Percentiles rank a stretch among this genome's conserved stretches.
Conservation (phyloP, 2,113 vertebrate species). For the Gambusia affinis region DNA sequence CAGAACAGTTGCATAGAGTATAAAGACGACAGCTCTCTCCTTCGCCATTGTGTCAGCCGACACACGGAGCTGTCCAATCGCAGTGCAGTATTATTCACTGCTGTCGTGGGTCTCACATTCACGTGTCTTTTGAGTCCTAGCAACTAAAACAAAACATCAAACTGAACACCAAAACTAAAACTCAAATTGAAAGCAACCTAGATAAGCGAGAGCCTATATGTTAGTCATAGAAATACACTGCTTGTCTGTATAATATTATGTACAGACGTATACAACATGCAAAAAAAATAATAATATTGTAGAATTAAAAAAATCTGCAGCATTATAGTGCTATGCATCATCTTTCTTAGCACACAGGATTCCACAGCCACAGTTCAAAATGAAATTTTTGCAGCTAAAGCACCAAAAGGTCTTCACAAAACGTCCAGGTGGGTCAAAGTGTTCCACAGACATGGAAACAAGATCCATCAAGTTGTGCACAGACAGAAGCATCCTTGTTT, state of each 20-base stretch:
- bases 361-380: neutral
- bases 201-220: slow-evolving; percentile 11
- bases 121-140: slow-evolving; percentile 63
- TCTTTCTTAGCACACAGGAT: neutral
- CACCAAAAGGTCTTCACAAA: slow-evolving; percentile 3
- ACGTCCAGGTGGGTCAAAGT: neutral
- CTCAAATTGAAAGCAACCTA: slow-evolving; percentile 21
- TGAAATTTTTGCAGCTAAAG: slow-evolving; percentile 15
- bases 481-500: slow-evolving; percentile 4
- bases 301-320: slow-evolving; percentile 11
- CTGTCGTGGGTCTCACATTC: slow-evolving; percentile 82
- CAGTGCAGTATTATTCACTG: slow-evolving; percentile 84
- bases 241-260: neutral
- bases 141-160: slow-evolving; percentile 51
- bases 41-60: slow-evolving; percentile 74
- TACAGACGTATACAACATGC: neutral
- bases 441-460: slow-evolving; percentile 18
- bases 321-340: neutral
- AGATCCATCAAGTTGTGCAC: neutral
- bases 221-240: neutral
- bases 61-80: slow-evolving; percentile 82
- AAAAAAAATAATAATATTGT: neutral
- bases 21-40: slow-evolving; percentile 83
- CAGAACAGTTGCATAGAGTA: slow-evolving; percentile 79
- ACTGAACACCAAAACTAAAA: slow-evolving; percentile 32